phyloP scores from a whole-genome alignment of 2,888 invertebrate genomes.

The Drosophila putrida region DNA sequence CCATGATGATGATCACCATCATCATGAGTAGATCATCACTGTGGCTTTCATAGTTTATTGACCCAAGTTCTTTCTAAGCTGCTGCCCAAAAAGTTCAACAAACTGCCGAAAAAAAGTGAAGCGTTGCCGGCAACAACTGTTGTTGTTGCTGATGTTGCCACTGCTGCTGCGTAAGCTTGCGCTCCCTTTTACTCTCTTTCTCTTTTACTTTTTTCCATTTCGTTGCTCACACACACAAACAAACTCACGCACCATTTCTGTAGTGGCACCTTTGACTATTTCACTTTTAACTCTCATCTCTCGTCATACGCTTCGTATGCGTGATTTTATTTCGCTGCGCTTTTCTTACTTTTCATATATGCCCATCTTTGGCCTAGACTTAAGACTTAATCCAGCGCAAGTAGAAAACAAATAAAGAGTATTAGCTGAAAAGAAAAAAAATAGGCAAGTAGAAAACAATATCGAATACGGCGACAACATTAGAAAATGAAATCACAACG shows the following conservation, averaged over 20 bases:
- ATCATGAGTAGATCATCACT: slow-evolving; percentile 45
- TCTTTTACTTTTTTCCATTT: slow-evolving; percentile 58
- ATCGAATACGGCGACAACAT: slow-evolving; percentile 55
- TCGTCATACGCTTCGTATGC: slow-evolving; percentile 66
- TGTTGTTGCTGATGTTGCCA: background rate
- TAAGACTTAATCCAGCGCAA: slow-evolving; percentile 50
- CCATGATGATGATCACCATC: slow-evolving; percentile 31
- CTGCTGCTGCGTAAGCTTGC: slow-evolving; percentile 27
- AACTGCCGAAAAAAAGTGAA: slow-evolving; percentile 72
- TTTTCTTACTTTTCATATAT: slow-evolving; percentile 51
- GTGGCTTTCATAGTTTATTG: slow-evolving; percentile 70
- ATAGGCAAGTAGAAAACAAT: slow-evolving; percentile 52
- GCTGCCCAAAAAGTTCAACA: slow-evolving; percentile 68
- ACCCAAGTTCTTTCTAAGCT: slow-evolving; percentile 67
- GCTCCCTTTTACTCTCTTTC: slow-evolving; percentile 60
- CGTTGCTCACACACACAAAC: slow-evolving; percentile 28
- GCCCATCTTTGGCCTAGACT: slow-evolving; percentile 44
- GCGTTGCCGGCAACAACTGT: slow-evolving; percentile 37
- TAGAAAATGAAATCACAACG: slow-evolving; percentile 73
- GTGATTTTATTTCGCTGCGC: slow-evolving; percentile 61
- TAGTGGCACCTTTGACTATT: slow-evolving; percentile 47
- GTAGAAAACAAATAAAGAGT: slow-evolving; percentile 48
- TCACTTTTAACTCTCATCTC: slow-evolving; percentile 60
- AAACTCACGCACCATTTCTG: slow-evolving; percentile 3
- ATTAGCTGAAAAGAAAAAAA: too few species aligned